Evolutionary conservation across 2,888 invertebrate genomes (phyloP), one percentile per base, ranked within the genome.

Genomic region (Cheilosia vulpina): DNA sequence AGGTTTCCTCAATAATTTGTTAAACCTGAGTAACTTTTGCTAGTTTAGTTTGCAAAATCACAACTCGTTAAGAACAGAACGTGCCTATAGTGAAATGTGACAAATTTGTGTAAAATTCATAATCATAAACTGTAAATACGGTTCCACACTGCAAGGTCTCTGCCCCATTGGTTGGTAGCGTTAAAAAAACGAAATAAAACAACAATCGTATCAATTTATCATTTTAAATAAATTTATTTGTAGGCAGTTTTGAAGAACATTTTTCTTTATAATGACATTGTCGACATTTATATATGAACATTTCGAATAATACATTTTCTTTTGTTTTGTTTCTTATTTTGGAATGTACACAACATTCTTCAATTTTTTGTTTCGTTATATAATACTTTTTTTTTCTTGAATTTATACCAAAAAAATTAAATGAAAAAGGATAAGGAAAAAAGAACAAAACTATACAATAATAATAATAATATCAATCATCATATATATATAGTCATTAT

Each of bases 171-270:
- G 9, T 34, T 34, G 11, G 34, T 3, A 11, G 6, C 13, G 13
- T 4, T 11, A 15, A 0, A 19, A 9, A 9, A 31, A 9, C 0
- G 0, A 68, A 45, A 13, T 13, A 47, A 65, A 58, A 68, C 55
- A 69, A 11, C 17, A 34, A 58, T 19, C n/a, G 69, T 66, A n/a
- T 81, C 76, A 85, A 77, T 81, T 81, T 81, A 85, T 85, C 85
- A 85, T 81, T 85, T 85, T 81, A 85, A 85, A 85, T 87, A 87
- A 87, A 87, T 91, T 91, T 91, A 91, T 91, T 91, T 91, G 91
- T 91, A 91, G 91, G 91, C 91, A 91, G 91, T 91, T 91, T 91
- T 90, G 90, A 91, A 91, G 91, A 91, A 91, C 91, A 91, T 91
- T 91, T 87, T 91, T 87, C 71, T 87, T 82, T 83, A 83, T 91